Percentiles rank a stretch among this genome's conserved stretches.
phyloP scores from a whole-genome alignment of 1,140 invertebrate species.

The Drosophila leontia region DNA sequence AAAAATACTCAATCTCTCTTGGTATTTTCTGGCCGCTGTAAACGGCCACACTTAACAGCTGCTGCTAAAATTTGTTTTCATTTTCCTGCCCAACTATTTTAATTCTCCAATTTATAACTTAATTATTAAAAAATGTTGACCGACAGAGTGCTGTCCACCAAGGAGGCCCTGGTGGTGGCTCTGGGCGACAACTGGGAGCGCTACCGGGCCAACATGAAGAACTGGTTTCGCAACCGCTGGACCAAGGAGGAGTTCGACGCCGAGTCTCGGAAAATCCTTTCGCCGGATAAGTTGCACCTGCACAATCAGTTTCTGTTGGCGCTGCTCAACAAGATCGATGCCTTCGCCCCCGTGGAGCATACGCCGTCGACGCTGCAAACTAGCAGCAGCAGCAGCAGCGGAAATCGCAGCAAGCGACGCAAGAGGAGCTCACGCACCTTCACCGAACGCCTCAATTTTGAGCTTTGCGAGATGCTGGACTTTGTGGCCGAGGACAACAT shows the following conservation, averaged over 20 bases:
- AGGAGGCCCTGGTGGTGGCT: slow-evolving; percentile 87
- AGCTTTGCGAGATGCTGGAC: slow-evolving; percentile 87
- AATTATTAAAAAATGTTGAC: slow-evolving; percentile 63
- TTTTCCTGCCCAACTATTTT: neutral
- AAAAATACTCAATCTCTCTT: neutral
- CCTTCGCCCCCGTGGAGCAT: slow-evolving; percentile 86
- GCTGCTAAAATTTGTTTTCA: slow-evolving; percentile 7
- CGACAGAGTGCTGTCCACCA: slow-evolving; percentile 84
- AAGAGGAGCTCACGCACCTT: slow-evolving; percentile 87
- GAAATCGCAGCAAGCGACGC: slow-evolving; percentile 85
- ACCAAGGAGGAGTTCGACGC: slow-evolving; percentile 93
- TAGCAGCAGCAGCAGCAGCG: slow-evolving; percentile 56
- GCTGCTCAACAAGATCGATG: slow-evolving; percentile 91
- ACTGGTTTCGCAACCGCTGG: slow-evolving; percentile 90
- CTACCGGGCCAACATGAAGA: slow-evolving; percentile 89
- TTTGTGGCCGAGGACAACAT: slow-evolving; percentile 85
- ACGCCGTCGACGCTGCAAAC: slow-evolving; percentile 24
- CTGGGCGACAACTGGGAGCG: slow-evolving; percentile 89
- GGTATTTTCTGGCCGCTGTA: neutral
- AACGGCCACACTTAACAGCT: slow-evolving; percentile 25
- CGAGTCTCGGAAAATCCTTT: slow-evolving; percentile 90
- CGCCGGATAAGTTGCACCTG: slow-evolving; percentile 89
- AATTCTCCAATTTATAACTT: neutral
- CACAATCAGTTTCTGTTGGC: slow-evolving; percentile 94
- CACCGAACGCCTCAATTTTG: slow-evolving; percentile 89